Evolutionary conservation across 1,140 invertebrate species (phyloP).

Genomic region (Notospermus geniculatus): DNA sequence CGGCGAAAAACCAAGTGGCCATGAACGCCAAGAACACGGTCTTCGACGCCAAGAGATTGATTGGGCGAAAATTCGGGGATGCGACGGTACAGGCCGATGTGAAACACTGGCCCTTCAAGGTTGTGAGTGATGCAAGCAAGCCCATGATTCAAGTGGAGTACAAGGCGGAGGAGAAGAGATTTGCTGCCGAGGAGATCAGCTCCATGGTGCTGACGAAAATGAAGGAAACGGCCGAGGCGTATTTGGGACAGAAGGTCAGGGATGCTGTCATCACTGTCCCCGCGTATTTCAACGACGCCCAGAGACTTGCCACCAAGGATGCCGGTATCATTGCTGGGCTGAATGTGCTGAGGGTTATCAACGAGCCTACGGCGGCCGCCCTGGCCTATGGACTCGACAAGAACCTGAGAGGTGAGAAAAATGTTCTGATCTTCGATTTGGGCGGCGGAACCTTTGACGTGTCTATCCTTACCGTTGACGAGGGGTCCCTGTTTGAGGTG

Average conservation of each 20-base stretch:
- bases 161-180: slow-evolving; percentile 85
- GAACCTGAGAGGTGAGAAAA: no score
- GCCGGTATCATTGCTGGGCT: slow-evolving; percentile 55
- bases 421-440: no score
- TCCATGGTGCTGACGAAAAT: no score
- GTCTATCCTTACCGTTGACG: slow-evolving; percentile 59
- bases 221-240: no score
- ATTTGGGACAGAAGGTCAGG: slow-evolving; percentile 60
- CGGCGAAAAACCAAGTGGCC: slow-evolving; percentile 87
- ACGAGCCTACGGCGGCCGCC: slow-evolving; percentile 59
- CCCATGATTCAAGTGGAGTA: slow-evolving; percentile 77
- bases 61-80: slow-evolving; percentile 90
- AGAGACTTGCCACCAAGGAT: no score
- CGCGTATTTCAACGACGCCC: no score
- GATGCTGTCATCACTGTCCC: slow-evolving; percentile 57
- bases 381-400: no score
- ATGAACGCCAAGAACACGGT: slow-evolving; percentile 80
- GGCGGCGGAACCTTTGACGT: no score
- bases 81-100: slow-evolving; percentile 83
- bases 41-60: slow-evolving; percentile 81
- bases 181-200: no score
- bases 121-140: slow-evolving; percentile 41
- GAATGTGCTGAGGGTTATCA: slow-evolving; percentile 61
- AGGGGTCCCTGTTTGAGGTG: no score
- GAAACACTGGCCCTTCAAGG: slow-evolving; percentile 84